Base-by-base conservation (phyloP, 1,140 invertebrate species). In the Papilio helenus region DNA sequence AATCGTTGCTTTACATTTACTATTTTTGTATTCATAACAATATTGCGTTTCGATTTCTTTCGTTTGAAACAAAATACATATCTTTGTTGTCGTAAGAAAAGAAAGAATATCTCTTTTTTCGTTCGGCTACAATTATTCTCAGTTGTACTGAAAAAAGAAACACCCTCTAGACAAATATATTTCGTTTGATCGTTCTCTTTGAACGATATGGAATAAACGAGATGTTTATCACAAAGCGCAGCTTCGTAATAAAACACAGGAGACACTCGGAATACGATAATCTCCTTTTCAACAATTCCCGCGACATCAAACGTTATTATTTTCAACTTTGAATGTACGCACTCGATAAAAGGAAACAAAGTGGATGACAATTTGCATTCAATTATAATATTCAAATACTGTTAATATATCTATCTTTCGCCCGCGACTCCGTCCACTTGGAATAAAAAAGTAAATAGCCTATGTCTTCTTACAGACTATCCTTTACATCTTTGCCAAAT, bases 171-270 rank as follows among this genome's bases (percentile, higher is more conserved):
- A 65, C 61, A 29, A 65, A 65, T 65, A 65, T 65, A 65, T 68
- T 72, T 72, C 74, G 26, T 76, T 76, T 76, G 74, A 76, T 76
- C 74, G 39, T 76, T 58, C 29, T 9, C 74, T 76, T 76, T 76
- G 74, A 76, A 44, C 74, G 49, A 39, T 58, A 76, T 55, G 51
- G 51, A 55, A 76, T 76, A 76, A 76, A 76, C 29, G 26, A 76
- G 74, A 76, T 76, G 51, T 76, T 76, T 76, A 76, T 76, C 74
- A 76, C 74, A 76, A 76, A 76, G 74, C 49, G 46, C 26, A 58
- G 74, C 34, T 76, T 76, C n/a, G 16, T 29, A 76, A 58, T 58
- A 39, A 39, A 58, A 76, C 29, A 44, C 74, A 44, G 26, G 74
- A 51, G 51, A 29, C 26, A 29, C 23, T 68, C 61, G 61, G 61